These are phyloP conservation scores for Orthonevra nobilis DNA, from an alignment of 2,888 invertebrate species.

Conservation along the genomic window DNA sequence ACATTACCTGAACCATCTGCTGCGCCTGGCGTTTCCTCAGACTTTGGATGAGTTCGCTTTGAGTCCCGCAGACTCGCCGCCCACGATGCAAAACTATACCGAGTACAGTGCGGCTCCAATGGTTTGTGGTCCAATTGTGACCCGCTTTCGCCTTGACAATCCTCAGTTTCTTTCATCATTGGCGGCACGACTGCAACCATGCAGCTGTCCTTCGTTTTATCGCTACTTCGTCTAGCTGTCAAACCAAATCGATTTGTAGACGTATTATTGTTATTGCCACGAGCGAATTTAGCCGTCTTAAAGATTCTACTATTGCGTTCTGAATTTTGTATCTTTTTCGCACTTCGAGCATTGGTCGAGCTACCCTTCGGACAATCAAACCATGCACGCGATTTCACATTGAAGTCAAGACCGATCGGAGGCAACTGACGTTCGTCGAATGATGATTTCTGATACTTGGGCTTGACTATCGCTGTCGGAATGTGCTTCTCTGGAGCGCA, in stretches of 20 bases:
- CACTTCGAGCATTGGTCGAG: slow-evolving; percentile 15
- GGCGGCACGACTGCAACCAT: slow-evolving; percentile 61
- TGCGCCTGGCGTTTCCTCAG: slow-evolving; percentile 24
- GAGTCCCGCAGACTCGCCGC: slow-evolving; percentile 55
- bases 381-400: slow-evolving; percentile 59
- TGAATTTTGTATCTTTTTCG: slow-evolving; percentile 51
- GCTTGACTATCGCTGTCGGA: slow-evolving; percentile 74
- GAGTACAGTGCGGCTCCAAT: slow-evolving; percentile 52
- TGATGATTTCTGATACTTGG: slow-evolving; percentile 77
- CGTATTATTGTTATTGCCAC: slow-evolving; percentile 35
- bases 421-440: slow-evolving; percentile 78
- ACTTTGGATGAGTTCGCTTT: slow-evolving; percentile 41
- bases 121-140: slow-evolving; percentile 48
- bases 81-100: slow-evolving; percentile 62
- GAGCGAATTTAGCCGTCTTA: slow-evolving; percentile 48
- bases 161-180: slow-evolving; percentile 58
- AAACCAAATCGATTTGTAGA: slow-evolving; percentile 44
- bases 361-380: slow-evolving; percentile 59
- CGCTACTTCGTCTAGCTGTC: slow-evolving; percentile 24
- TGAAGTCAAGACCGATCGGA: slow-evolving; percentile 75
- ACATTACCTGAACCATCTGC: slow-evolving; percentile 56
- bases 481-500: slow-evolving; percentile 63
- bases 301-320: slow-evolving; percentile 65
- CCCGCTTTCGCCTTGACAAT: slow-evolving; percentile 4
- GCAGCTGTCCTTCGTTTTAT: slow-evolving; percentile 37